Evolutionary conservation across 2,113 vertebrate genomes (phyloP), one percentile per base, ranked within the genome.

Genomic region (Balaenoptera acutorostrata): DNA sequence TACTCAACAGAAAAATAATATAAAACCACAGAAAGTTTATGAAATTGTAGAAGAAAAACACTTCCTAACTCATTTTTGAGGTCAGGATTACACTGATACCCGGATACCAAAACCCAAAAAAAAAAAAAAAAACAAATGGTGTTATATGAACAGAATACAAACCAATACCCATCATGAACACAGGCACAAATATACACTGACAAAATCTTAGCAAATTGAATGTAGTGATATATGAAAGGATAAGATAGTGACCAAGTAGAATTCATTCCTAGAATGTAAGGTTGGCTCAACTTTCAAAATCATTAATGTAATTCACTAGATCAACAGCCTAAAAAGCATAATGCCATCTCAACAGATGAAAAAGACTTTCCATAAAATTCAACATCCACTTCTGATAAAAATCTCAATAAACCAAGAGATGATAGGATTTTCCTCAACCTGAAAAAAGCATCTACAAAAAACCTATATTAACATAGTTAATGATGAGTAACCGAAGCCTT

Each of bases 91-190:
- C 5, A n/a, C 46, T 33, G 31, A 52, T 33, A 44, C 33, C 77
- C 3, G 25, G 52, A 36, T 5, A 36, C 25, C 14, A 63, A 81
- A 63, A 12, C 15, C 64, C 1, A 33, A 39, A 23, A 59, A 39
- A 52, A 55, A 55, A 55, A 55, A 55, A 6, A 55, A 21, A 8
- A 57, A 57, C 6, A 57, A 83, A 33, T 44, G 39, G 15, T 10
- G 41, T 41, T 20, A 20, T 2, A 33, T 0, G 5, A 33, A 41
- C 18, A 15, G 11, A 72, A 6, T 11, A 20, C 1, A 57, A 55
- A 23, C 10, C 25, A 41, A 59, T 31, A 83, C 9, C 25, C n/a
- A 23, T 3, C 27, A 2, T 31, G 66, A 41, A 31, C 6, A 20
- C 7, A 55, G 66, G 33, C 52, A 29, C 49, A 33, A 15, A 33